These are phyloP conservation scores for Montipora sp. DNA, from an alignment of 64 coral and sea anemone species.

Conservation along the genomic window DNA sequence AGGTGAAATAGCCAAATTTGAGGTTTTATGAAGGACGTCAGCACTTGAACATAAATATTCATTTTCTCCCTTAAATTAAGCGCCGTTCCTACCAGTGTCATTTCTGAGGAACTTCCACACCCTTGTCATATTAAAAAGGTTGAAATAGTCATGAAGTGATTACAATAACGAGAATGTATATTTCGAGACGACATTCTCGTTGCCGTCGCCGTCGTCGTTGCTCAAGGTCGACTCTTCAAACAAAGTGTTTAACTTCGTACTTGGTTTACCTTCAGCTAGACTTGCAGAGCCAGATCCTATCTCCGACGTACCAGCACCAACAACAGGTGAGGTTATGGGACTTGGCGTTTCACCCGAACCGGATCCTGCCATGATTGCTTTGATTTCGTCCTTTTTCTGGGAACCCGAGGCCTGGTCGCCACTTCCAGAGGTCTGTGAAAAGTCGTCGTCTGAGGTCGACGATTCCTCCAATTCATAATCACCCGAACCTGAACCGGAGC, in stretches of 20 bases:
- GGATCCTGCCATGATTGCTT: slow-evolving; percentile 37
- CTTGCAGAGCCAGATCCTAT: slow-evolving; percentile 78
- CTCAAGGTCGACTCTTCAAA: no score
- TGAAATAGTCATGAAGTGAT: no score
- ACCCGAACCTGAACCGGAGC: slow-evolving; percentile 24
- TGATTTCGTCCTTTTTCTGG: slow-evolving; percentile 37
- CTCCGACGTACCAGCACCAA: slow-evolving; percentile 41
- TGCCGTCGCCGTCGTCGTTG: no score
- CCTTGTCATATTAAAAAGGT: no score
- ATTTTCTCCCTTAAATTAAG: no score
- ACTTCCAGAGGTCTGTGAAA: slow-evolving; percentile 22
- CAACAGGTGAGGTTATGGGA: neutral
- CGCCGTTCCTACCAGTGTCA: no score
- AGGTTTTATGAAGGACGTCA: no score
- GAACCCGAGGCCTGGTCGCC: slow-evolving; percentile 39
- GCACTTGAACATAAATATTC: no score
- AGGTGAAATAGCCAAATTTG: no score
- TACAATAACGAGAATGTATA: no score
- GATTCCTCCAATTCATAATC: slow-evolving; percentile 9
- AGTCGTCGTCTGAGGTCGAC: slow-evolving; percentile 38
- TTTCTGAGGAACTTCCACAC: no score
- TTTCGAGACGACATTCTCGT: no score
- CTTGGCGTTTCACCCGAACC: slow-evolving; percentile 62
- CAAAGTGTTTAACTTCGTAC: neutral
- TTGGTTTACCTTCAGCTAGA: slow-evolving; percentile 65